Evolutionary conservation across 2,888 invertebrate species (phyloP).

Genomic region (Esperia sulphurella): DNA sequence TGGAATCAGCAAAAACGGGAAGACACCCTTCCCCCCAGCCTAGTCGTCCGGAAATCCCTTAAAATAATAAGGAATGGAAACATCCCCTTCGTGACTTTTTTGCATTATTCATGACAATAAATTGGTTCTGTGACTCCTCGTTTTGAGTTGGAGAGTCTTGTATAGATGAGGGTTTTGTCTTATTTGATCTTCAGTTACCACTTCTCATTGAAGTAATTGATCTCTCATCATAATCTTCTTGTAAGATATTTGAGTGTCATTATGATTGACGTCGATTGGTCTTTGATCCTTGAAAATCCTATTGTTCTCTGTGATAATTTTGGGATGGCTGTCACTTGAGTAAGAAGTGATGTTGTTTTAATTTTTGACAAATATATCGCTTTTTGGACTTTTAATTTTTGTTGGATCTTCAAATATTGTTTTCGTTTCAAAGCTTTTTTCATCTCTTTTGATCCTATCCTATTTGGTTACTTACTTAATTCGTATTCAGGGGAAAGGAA

Average conservation of each 20-base stretch:
- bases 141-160: not conserved
- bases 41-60: conserved; percentile 29
- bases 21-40: not conserved
- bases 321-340: no score
- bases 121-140: conserved; percentile 31
- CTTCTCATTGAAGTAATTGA: not conserved
- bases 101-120: conserved; percentile 60
- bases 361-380: no score
- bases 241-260: not conserved
- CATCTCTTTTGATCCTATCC: no score
- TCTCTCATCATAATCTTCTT: not conserved
- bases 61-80: conserved; percentile 37
- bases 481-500: no score
- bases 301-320: no score
- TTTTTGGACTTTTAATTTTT: no score
- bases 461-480: no score
- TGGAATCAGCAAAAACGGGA: conserved; percentile 3
- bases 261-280: not conserved
- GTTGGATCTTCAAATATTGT: no score
- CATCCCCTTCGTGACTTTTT: conserved; percentile 25
- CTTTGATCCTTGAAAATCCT: no score
- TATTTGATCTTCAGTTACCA: not conserved
- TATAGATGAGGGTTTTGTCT: not conserved
- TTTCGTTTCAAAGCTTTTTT: no score
- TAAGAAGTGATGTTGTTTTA: no score